Percentiles rank a stretch among this genome's conserved stretches.
These are phyloP conservation scores for Siderastrea radians DNA, from an alignment of 92 coral and sea anemone species.

Conservation along the genomic window DNA sequence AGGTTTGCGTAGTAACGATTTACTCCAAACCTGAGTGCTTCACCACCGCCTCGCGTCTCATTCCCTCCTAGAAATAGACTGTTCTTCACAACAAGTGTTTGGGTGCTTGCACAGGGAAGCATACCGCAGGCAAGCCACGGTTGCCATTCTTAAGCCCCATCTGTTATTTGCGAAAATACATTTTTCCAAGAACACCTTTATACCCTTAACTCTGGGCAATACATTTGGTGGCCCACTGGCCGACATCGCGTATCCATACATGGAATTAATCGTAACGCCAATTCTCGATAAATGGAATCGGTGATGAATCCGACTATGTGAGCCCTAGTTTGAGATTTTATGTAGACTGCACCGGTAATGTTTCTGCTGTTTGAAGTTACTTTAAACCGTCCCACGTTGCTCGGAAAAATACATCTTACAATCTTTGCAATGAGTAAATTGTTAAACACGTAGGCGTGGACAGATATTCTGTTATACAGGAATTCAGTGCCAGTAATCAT, in stretches of 20 bases:
- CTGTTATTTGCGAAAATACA: constrained; percentile 12
- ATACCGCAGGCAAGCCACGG: background rate
- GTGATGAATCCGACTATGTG: background rate
- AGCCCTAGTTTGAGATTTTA: background rate
- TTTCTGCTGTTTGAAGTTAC: background rate
- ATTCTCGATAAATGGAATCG: background rate
- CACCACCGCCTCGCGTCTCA: background rate
- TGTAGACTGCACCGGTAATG: background rate
- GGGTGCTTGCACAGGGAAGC: background rate
- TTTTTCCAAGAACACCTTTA: background rate
- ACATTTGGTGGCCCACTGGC: constrained; percentile 10
- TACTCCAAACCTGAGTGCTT: constrained; percentile 9
- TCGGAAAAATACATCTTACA: constrained; percentile 7
- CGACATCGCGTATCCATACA: background rate
- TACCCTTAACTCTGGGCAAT: background rate
- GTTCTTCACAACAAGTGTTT: constrained; percentile 4
- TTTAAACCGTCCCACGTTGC: background rate
- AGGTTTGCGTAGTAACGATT: too few relatives aligned
- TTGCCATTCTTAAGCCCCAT: constrained; percentile 4
- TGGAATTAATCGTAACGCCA: background rate
- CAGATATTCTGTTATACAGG: background rate
- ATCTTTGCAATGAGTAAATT: background rate
- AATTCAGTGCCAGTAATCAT: constrained; percentile 4
- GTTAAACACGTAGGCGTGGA: background rate
- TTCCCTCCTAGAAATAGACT: constrained; percentile 1